These are phyloP conservation scores for Macrophya annulata DNA, from an alignment of 2,888 invertebrate species.

Conservation along the genomic window DNA sequence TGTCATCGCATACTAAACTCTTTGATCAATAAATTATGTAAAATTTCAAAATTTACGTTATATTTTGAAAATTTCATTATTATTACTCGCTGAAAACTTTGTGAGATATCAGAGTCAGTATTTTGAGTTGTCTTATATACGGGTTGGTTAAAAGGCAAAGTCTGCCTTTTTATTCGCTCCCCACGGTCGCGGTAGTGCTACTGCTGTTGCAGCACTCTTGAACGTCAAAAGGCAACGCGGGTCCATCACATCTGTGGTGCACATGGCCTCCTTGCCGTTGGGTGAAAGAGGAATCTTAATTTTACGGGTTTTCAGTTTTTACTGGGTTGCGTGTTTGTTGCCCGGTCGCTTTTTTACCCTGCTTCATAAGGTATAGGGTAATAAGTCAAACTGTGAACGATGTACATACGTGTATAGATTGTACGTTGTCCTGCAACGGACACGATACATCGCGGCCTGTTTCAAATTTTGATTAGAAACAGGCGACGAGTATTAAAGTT, in stretches of 20 bases:
- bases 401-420: background rate
- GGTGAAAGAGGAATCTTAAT: slow-evolving; percentile 46
- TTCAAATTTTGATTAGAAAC: slow-evolving; percentile 38
- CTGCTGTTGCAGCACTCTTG: slow-evolving; percentile 7
- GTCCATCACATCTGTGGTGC: slow-evolving; percentile 46
- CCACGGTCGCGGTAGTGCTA: slow-evolving; percentile 1
- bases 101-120: background rate
- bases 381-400: slow-evolving; percentile 35
- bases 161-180: slow-evolving; percentile 5
- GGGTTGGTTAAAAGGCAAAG: background rate
- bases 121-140: slow-evolving; percentile 16
- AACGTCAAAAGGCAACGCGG: slow-evolving; percentile 23
- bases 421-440: too few species aligned
- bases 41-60: too few species aligned
- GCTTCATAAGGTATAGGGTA: slow-evolving; percentile 29
- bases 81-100: background rate
- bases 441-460: background rate
- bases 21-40: too few species aligned
- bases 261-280: slow-evolving; percentile 43
- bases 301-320: slow-evolving; percentile 54
- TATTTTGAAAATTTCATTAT: background rate
- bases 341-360: slow-evolving; percentile 13
- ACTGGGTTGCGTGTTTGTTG: slow-evolving; percentile 17
- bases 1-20: too few species aligned
- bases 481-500: slow-evolving; percentile 8